Percentiles rank a stretch among this genome's conserved stretches.
Evolutionary conservation across 2,888 invertebrate species (phyloP).

Genomic region (Suillia variegata): DNA sequence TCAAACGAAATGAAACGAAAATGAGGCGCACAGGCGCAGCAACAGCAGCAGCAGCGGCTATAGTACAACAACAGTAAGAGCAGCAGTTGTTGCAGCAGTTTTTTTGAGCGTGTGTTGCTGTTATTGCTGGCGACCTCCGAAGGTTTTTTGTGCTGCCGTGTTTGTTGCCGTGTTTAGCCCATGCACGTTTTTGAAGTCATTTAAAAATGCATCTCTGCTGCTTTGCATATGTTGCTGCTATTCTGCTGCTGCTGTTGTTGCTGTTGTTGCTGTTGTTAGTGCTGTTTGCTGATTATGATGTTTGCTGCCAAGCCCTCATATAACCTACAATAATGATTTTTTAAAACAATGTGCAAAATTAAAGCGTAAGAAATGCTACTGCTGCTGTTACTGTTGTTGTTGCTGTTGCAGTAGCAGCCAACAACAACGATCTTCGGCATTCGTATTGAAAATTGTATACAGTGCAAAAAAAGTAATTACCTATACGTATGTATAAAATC

Average conservation of each 20-base stretch:
- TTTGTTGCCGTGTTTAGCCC: conserved; percentile 18
- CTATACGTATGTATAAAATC: neutral
- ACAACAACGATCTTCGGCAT: too few species aligned
- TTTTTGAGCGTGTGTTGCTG: conserved; percentile 8
- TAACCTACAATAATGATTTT: conserved; percentile 1
- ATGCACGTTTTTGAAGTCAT: conserved; percentile 19
- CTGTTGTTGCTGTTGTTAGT: conserved; percentile 10
- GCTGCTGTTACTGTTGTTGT: too few species aligned
- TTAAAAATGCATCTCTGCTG: conserved; percentile 14
- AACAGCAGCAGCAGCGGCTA: conserved; percentile 17
- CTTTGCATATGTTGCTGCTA: conserved; percentile 21
- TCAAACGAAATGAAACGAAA: conserved; percentile 31
- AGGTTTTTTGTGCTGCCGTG: conserved; percentile 12
- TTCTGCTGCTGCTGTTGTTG: conserved; percentile 25
- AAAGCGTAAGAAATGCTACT: conserved; percentile 6
- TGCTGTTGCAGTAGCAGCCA: too few species aligned
- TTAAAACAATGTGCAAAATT: conserved; percentile 17
- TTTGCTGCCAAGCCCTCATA: conserved; percentile 15
- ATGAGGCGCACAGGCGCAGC: conserved; percentile 20
- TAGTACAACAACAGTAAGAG: conserved; percentile 7
- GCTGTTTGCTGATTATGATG: conserved; percentile 30
- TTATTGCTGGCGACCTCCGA: conserved; percentile 21
- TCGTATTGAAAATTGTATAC: too few species aligned
- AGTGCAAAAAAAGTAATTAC: neutral
- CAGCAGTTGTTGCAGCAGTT: conserved; percentile 9